phyloP scores from a whole-genome alignment of 53 echinoderm and acorn worm genomes.

The Paracentrotus lividus region DNA sequence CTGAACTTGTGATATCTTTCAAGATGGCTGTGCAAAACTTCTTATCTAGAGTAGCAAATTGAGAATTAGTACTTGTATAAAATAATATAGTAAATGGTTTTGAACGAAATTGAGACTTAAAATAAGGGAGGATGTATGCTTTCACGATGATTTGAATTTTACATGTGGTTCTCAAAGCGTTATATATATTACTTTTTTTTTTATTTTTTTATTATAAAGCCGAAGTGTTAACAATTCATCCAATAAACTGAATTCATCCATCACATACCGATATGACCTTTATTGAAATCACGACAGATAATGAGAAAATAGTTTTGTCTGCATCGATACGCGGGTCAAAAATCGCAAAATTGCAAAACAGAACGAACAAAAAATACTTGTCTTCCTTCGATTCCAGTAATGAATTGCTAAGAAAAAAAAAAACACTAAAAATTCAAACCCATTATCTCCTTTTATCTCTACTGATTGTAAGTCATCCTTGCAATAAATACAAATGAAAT shows the following conservation, averaged over 20 bases:
- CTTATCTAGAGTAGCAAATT: too few species aligned
- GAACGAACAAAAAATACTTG: not conserved
- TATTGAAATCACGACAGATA: not conserved
- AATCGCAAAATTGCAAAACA: not conserved
- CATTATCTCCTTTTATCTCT: slow-evolving; percentile 54
- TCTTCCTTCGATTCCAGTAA: slow-evolving; percentile 9
- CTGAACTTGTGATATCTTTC: too few species aligned
- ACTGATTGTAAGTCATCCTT: slow-evolving; percentile 27
- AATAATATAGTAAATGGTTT: too few species aligned
- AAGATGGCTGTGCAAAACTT: too few species aligned
- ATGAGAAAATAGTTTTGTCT: slow-evolving; percentile 11
- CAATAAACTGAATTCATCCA: not conserved
- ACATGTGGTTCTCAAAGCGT: too few species aligned
- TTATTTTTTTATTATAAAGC: not conserved
- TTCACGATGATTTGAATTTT: too few species aligned
- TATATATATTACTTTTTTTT: too few species aligned
- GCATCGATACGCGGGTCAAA: not conserved
- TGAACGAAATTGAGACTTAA: too few species aligned
- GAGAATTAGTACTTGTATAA: too few species aligned
- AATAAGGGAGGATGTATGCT: too few species aligned
- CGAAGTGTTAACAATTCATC: not conserved
- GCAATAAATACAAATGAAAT: slow-evolving; percentile 52
- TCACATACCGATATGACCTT: not conserved
- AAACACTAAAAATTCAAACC: slow-evolving; percentile 22
- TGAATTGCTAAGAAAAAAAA: slow-evolving; percentile 43